phyloP scores from a whole-genome alignment of 2,888 invertebrate genomes.

The Andrena hattorfiana region DNA sequence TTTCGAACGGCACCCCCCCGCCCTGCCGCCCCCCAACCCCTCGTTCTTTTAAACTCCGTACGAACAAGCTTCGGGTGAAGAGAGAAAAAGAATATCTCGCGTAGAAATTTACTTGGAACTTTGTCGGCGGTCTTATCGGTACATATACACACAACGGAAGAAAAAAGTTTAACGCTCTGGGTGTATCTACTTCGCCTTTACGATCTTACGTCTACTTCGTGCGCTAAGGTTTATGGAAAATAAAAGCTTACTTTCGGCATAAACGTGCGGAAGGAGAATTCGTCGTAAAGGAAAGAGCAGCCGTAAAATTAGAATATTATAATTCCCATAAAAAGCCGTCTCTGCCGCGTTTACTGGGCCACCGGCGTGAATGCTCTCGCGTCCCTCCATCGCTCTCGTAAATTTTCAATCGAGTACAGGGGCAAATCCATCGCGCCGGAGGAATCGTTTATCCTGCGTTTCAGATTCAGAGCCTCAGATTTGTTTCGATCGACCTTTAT shows the following conservation, averaged over 20 bases:
- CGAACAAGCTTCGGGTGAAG: background rate
- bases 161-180: conserved; percentile 63
- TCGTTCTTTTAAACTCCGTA: conserved; percentile 16
- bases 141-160: conserved; percentile 39
- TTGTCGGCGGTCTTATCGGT: conserved; percentile 60
- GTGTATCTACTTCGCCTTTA: conserved; percentile 67
- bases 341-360: conserved; percentile 4
- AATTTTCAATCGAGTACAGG: conserved; percentile 66
- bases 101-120: conserved; percentile 60
- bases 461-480: conserved; percentile 38
- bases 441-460: conserved; percentile 56
- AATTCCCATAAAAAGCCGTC: conserved; percentile 64
- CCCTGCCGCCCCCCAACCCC: background rate
- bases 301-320: conserved; percentile 75
- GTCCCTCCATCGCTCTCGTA: conserved; percentile 61
- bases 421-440: conserved; percentile 47
- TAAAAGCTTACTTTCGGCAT: conserved; percentile 71
- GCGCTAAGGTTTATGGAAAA: conserved; percentile 76
- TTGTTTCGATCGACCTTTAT: conserved; percentile 54
- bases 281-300: conserved; percentile 60
- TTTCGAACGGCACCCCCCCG: conserved; percentile 20
- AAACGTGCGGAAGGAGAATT: conserved; percentile 67
- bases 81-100: conserved; percentile 28
- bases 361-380: conserved; percentile 33
- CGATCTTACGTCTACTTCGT: conserved; percentile 63